Evolutionary conservation across 2,797 vertebrate genomes (phyloP), one percentile per base, ranked within the genome.

Genomic region (Sebastes baramenuke): DNA sequence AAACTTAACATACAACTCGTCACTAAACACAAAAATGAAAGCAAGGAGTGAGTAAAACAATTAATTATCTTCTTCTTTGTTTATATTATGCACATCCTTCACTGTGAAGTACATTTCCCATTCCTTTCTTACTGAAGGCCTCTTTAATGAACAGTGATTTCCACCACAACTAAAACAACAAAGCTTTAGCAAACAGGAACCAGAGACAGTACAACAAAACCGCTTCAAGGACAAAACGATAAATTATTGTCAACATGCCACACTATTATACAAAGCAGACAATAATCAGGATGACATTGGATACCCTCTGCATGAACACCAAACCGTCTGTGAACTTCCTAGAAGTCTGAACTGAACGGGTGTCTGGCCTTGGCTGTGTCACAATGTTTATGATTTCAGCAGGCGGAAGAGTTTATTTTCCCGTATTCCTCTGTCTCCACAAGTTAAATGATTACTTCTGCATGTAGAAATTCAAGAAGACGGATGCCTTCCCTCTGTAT

Each of bases 361-460:
- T 73, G 75, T 76, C 61, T 55, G 55, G 60, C 61, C 58, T 80
- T 75, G 73, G 75, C 61, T 83, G 30, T 58, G 64, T 82, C 61
- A 25, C 4, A 36, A 32, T 84, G 77, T 89, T 92, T 87, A 69
- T 77, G 79, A 90, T 88, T 62, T 74, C 68, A 86, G 42, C 78
- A 72, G 66, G 60, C 80, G 71, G 80, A 90, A 88, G 60, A 32
- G 18, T 87, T 89, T 87, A 65, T 82, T 84, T 88, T 76, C 79
- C 52, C 4, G 13, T 76, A 68, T 82, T 46, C 46, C 34, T 42
- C 67, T n/a, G 16, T 75, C 77, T 78, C 54, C 79, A 77, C 38
- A 52, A 77, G 42, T 67, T 49, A 5, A 62, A 78, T 76, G 69
- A 80, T 85, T 46, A 67, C 70, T 84, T 55, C 34, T 82, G 65